Conservation (phyloP, 2,888 invertebrate species). For the Amblyjoppa proteus region DNA sequence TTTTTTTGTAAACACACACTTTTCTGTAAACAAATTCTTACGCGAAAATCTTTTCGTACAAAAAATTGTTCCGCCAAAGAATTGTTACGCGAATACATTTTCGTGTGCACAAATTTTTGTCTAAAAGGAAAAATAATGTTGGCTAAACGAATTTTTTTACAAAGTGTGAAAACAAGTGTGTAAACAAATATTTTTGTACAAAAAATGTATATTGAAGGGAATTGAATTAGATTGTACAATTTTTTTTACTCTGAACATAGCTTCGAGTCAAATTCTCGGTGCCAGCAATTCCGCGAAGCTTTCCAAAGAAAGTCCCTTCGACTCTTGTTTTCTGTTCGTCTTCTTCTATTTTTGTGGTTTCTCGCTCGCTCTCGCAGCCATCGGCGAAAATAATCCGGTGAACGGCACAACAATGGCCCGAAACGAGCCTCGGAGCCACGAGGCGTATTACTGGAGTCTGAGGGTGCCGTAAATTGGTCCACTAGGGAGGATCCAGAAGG, state of each 20-base stretch:
- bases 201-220: too few relatives aligned
- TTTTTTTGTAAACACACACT: too few relatives aligned
- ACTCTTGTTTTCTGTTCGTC: background rate
- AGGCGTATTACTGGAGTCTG: slow-evolving; percentile 74
- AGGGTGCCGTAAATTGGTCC: slow-evolving; percentile 82
- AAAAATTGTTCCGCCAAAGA: too few relatives aligned
- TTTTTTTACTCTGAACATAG: background rate
- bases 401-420: slow-evolving; percentile 77
- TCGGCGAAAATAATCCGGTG: slow-evolving; percentile 71
- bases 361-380: slow-evolving; percentile 51
- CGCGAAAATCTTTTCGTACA: too few relatives aligned
- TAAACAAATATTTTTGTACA: too few relatives aligned
- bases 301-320: slow-evolving; percentile 14
- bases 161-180: too few relatives aligned
- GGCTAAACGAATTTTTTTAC: too few relatives aligned
- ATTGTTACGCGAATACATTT: too few relatives aligned
- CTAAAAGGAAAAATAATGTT: too few relatives aligned
- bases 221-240: background rate
- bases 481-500: slow-evolving; percentile 66
- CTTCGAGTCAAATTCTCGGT: background rate
- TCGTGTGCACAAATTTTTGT: too few relatives aligned
- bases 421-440: slow-evolving; percentile 77
- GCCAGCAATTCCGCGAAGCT: background rate
- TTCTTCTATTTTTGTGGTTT: background rate
- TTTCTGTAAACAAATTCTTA: too few relatives aligned